Conservation (phyloP, 2,797 vertebrate species). For the Liparis tanakae region DNA sequence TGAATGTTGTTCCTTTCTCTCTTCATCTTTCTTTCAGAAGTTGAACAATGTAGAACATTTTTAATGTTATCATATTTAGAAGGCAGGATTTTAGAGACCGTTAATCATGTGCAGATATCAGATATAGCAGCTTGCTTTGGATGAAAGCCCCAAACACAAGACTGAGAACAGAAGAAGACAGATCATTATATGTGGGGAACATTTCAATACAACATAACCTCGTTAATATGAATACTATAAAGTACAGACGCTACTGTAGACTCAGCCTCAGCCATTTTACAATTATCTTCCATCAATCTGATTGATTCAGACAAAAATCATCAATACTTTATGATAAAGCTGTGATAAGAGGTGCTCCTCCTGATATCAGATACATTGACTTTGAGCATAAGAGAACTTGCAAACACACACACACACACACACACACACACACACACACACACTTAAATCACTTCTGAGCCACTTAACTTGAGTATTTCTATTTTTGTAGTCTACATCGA, state of each 20-base stretch:
- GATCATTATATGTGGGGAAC: background rate
- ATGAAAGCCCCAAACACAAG: background rate
- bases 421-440: background rate
- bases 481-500: background rate
- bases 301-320: conserved; percentile 26
- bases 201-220: conserved; percentile 14
- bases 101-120: conserved; percentile 45
- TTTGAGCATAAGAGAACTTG: background rate
- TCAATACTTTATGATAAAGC: conserved; percentile 11
- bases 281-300: conserved; percentile 4
- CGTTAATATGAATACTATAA: conserved; percentile 2
- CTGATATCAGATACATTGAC: conserved; percentile 17
- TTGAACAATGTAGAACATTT: conserved; percentile 20
- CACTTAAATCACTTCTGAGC: background rate
- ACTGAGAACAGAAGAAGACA: conserved; percentile 4
- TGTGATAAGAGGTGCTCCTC: background rate
- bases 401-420: background rate
- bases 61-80: conserved; percentile 23
- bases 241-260: background rate
- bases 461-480: background rate
- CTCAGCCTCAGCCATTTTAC: background rate
- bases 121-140: conserved; percentile 4
- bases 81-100: conserved; percentile 15
- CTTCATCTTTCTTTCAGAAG: conserved; percentile 36
- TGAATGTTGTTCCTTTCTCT: conserved; percentile 37